Conservation (phyloP, 2,113 vertebrate genomes). For the Indicator indicator region DNA sequence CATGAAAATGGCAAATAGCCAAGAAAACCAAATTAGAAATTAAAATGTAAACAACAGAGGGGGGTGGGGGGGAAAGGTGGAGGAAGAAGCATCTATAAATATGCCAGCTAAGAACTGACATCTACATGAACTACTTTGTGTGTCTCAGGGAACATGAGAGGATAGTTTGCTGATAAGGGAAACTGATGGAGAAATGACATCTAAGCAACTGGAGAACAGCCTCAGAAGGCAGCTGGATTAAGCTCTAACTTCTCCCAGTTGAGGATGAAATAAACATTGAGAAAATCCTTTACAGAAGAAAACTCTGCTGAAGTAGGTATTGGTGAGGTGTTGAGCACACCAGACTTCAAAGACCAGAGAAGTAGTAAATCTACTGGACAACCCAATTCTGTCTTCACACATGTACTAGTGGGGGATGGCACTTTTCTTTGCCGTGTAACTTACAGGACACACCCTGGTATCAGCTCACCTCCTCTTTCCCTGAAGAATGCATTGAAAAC, state of each 20-base stretch:
- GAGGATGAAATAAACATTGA: too few relatives aligned
- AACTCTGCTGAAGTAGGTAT: too few relatives aligned
- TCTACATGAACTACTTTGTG: accelerated
- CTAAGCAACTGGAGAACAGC: not conserved
- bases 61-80: too few relatives aligned
- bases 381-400: not conserved
- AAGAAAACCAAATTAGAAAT: not conserved
- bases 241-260: too few relatives aligned
- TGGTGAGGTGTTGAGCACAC: not conserved
- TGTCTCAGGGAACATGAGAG: not conserved
- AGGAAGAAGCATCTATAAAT: not conserved
- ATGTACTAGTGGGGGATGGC: not conserved
- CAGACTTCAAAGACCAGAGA: not conserved
- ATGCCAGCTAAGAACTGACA: not conserved
- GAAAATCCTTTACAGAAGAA: too few relatives aligned
- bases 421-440: not conserved
- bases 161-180: not conserved
- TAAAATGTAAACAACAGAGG: not conserved
- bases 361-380: not conserved
- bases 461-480: not conserved
- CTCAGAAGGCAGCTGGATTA: not conserved
- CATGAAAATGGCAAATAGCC: not conserved
- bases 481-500: too few relatives aligned
- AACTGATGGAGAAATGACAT: too few relatives aligned
- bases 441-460: too few relatives aligned